A percentile compares a stretch with the other conserved stretches of the same genome.
phyloP scores from a whole-genome alignment of 2,888 invertebrate species.

The Plebejus melissa region DNA sequence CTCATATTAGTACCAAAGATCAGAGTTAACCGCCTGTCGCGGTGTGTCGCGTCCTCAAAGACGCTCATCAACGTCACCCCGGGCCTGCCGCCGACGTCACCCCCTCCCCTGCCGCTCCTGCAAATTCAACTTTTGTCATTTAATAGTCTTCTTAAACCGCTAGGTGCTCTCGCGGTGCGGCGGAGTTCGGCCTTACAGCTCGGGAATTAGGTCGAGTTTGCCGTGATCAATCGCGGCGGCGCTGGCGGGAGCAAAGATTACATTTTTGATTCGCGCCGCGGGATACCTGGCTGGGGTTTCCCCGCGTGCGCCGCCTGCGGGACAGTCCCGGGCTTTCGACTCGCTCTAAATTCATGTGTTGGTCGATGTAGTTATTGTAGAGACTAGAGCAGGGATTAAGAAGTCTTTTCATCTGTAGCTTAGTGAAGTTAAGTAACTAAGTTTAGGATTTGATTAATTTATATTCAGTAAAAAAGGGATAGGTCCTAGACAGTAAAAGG shows the following conservation, averaged over 20 bases:
- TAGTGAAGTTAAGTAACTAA: too few species aligned
- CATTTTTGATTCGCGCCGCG: slow-evolving; percentile 37
- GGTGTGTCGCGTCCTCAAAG: background rate
- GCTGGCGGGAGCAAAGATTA: slow-evolving; percentile 30
- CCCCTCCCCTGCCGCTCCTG: background rate
- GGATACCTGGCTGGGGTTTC: slow-evolving; percentile 32
- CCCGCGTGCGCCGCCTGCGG: slow-evolving; percentile 16
- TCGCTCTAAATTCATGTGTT: background rate
- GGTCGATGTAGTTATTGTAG: too few species aligned
- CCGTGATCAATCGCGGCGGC: background rate
- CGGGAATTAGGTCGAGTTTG: background rate
- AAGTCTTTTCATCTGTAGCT: too few species aligned
- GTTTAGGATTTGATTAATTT: background rate
- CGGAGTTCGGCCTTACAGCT: background rate
- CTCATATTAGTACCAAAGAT: background rate
- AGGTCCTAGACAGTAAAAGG: too few species aligned
- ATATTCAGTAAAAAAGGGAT: too few species aligned
- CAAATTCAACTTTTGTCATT: slow-evolving; percentile 28
- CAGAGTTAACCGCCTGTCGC: slow-evolving; percentile 1
- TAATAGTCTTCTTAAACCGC: slow-evolving; percentile 24
- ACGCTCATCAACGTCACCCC: slow-evolving; percentile 8
- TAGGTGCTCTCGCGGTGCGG: background rate
- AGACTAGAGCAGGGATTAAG: too few species aligned
- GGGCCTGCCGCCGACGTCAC: slow-evolving; percentile 15
- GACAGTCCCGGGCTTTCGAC: slow-evolving; percentile 16